phyloP scores from a whole-genome alignment of 2,113 vertebrate genomes.

The Heterotis niloticus region DNA sequence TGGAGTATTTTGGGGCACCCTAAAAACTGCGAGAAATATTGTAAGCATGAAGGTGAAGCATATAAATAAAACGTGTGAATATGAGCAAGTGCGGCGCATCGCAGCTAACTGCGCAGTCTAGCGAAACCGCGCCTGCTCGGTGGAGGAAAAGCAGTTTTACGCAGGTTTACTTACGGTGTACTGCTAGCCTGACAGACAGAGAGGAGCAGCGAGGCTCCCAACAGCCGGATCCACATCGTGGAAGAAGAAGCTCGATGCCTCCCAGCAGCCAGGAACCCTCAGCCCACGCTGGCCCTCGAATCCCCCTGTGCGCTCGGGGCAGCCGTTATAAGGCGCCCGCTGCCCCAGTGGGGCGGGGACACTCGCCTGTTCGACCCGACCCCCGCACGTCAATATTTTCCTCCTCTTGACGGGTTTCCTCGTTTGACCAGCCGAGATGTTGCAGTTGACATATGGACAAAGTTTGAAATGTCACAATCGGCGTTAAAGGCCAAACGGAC shows the following conservation, averaged over 20 bases:
- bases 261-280: not conserved
- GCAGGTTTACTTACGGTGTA: conserved; percentile 7
- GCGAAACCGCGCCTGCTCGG: not conserved
- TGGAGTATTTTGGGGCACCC: no score
- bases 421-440: not conserved
- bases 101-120: no score
- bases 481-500: not conserved
- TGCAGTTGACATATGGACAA: not conserved
- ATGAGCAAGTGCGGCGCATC: no score
- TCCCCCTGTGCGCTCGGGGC: no score
- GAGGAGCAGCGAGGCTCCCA: conserved; percentile 3
- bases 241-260: not conserved
- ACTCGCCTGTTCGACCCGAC: not conserved
- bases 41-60: no score
- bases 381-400: not conserved
- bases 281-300: not conserved
- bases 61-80: no score
- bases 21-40: no score
- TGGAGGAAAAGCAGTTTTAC: no score
- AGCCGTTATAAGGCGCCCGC: not conserved
- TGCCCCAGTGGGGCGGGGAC: not conserved
- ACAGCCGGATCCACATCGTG: conserved; percentile 2
- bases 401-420: conserved; percentile 3
- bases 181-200: not conserved
- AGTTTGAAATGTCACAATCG: not conserved